Evolutionary conservation across 1,140 invertebrate genomes (phyloP), one percentile per base, ranked within the genome.

Genomic region (Nebria ingens): DNA sequence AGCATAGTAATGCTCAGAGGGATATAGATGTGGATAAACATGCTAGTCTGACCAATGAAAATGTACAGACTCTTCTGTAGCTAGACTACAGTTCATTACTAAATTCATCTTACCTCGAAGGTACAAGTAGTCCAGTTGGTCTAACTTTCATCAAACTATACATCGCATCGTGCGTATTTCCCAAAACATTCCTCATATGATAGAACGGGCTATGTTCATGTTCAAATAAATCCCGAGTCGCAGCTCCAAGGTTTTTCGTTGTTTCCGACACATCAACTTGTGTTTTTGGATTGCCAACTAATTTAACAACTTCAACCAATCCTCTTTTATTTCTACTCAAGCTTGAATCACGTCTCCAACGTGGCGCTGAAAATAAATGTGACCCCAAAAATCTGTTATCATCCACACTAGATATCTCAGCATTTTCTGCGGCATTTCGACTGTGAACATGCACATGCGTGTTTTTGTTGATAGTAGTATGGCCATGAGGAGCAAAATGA

Each of bases 121-220:
- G 68, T 4, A 68, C 56, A 6, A 70, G 51, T 15, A 70, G 34
- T 56, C 68, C 63, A 53, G 64, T 63, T 19, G 67, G 66, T 13
- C 62, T 60, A n/a, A 68, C 62, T 56, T 59, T 64, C 29, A 65
- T 56, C 0, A 62, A 60, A 6, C 67, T 62, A 45, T 68, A 38
- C 25, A 66, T 55, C 1, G 61, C 61, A 53, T 70, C 62, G 57
- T 64, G 64, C 3, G 61, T 53, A 6, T 65, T 66, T 0, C 66
- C 65, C 2, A 68, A 17, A 50, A 66, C 49, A 45, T 67, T 66
- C 29, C 59, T 62, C 1, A 68, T 53, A 49, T 70, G 66, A 51
- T 63, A 66, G 55, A 70, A 56, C 2, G 68, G 68, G 2, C 64
- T 59, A 11, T 59, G 55, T 51, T 66, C 59, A 53, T 64, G 59